Conservation (phyloP, 2,113 vertebrate genomes). For the Chiloscyllium plagiosum region DNA sequence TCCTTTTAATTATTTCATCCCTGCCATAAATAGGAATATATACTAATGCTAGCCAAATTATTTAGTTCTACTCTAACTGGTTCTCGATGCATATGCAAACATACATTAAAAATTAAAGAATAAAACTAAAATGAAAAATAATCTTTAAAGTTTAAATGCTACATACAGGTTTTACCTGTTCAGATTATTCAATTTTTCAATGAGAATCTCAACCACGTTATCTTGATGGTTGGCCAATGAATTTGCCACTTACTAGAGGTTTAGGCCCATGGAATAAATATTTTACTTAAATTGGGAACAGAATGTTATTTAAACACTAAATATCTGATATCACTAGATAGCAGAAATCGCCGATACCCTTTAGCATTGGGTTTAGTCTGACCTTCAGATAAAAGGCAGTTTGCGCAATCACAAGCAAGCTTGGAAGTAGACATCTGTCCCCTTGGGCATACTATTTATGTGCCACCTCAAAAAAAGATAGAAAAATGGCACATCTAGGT, state of each 20-base stretch:
- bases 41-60: background rate
- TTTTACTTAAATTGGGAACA: background rate
- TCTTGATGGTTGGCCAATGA: background rate
- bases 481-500: background rate
- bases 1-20: background rate
- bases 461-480: background rate
- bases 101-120: background rate
- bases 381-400: background rate
- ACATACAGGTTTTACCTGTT: background rate
- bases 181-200: background rate
- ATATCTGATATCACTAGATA: background rate
- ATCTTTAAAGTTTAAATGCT: background rate
- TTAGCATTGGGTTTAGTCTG: background rate
- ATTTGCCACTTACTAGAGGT: background rate
- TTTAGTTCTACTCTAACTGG: background rate
- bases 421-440: background rate
- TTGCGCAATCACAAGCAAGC: background rate
- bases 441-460: background rate
- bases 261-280: background rate
- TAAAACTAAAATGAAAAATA: background rate
- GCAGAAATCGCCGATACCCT: background rate
- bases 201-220: background rate
- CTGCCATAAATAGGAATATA: background rate
- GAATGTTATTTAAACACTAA: background rate
- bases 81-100: background rate